Conservation (phyloP, 2,113 vertebrate genomes). For the Rana temporaria region DNA sequence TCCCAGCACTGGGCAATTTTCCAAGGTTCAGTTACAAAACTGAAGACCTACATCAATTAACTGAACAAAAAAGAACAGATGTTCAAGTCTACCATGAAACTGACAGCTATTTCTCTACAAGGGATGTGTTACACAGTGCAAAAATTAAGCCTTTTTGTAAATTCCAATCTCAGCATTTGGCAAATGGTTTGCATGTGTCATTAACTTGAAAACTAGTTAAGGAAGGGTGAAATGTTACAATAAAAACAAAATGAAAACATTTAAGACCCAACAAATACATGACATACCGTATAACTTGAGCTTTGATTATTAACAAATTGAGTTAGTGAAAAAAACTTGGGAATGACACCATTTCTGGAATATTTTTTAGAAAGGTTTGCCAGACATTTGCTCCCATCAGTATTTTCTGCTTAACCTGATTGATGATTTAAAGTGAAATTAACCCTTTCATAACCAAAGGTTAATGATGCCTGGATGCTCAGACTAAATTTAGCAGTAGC, state of each 20-base stretch:
- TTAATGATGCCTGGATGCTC: too few relatives aligned
- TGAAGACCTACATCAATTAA: constrained; percentile 51
- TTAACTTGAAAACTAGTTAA: constrained; percentile 33
- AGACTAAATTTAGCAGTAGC: too few relatives aligned
- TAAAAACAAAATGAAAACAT: constrained; percentile 28
- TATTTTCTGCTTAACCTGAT: too few relatives aligned
- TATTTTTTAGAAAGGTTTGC: too few relatives aligned
- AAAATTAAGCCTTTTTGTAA: constrained; percentile 42
- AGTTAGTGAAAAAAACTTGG: too few relatives aligned
- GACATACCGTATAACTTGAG: too few relatives aligned
- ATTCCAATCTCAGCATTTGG: constrained; percentile 42
- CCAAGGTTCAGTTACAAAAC: constrained; percentile 47
- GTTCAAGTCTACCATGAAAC: constrained; percentile 47
- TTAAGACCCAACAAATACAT: background rate
- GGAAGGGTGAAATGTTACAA: constrained; percentile 27
- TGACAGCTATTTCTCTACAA: constrained; percentile 47
- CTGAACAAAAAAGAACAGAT: constrained; percentile 57
- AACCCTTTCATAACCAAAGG: too few relatives aligned
- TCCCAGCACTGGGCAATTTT: constrained; percentile 35
- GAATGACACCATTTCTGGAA: too few relatives aligned
- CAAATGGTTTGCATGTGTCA: constrained; percentile 29
- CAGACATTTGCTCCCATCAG: too few relatives aligned
- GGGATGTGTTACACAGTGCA: constrained; percentile 37
- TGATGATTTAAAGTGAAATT: too few relatives aligned
- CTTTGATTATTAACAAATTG: too few relatives aligned